Base-by-base conservation (phyloP, 2,797 vertebrate species). In the Channallabes apus region DNA sequence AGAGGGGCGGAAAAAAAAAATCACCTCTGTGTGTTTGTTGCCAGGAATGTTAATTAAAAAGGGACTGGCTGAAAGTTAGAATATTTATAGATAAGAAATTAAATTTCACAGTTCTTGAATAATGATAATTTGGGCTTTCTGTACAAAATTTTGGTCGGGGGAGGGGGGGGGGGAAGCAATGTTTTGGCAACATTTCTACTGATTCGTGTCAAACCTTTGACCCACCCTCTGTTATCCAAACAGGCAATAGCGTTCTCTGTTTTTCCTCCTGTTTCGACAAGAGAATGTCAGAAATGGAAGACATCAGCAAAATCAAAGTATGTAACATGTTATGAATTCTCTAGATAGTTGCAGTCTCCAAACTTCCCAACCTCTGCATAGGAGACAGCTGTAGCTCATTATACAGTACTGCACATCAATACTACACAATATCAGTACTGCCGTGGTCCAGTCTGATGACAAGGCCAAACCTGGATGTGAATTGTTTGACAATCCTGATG, bases 21-120 rank as follows among this genome's bases (percentile, higher is more conserved):
- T 76, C 51, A 85, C 86, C 82, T 84, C 85, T 80, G 84, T 65
- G 82, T 82, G 69, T 85, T 85, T 86, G 86, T 83, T 89, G 89
- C 89, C 90, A 90, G 84, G 87, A 86, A 88, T 88, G 85, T 86
- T 89, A 90, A 89, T 89, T 91, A 87, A 91, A 86, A 85, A 87
- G 85, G 86, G 85, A 86, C 85, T 65, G 79, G 80, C 87, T 89
- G 86, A 88, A 91, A 91, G 87, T 88, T 89, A 84, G 84, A 90
- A 88, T 90, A 91, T 90, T 91, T 89, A 87, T 87, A 90, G 87
- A 88, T 88, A 87, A 89, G 88, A 86, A 89, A 90, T 91, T 83
- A 91, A 87, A 91, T 88, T 89, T 91, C 88, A 90, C 89, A 88
- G 89, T 87, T 89, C 85, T 85, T 35, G 71, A 88, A 88, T 81